Evolutionary conservation across 2,113 vertebrate genomes (phyloP), one percentile per base, ranked within the genome.

Genomic region (Gobius niger): DNA sequence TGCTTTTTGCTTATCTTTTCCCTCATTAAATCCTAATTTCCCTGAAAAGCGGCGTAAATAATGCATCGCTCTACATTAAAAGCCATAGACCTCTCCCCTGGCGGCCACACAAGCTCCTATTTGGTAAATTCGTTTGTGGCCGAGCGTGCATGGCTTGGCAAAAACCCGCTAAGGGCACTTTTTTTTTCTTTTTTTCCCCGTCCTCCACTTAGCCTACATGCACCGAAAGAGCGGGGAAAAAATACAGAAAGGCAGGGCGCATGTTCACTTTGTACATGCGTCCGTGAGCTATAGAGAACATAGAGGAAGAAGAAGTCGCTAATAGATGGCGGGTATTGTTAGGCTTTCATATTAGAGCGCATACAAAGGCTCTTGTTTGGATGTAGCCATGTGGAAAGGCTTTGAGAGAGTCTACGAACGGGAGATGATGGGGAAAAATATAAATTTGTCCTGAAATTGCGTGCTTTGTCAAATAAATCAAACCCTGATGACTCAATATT

Each of bases 91-190:
- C 40, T 14, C 44, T 65, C 53, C 62, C 63, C 15, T 5, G 24
- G 42, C 7, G 53, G 61, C 24, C 59, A 52, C 24, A 34, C 24
- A 4, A 34, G 24, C 41, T 70, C 63, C 51, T 42, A 16, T 63
- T 73, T 72, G 70, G 73, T 63, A 73, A 56, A 76, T 68, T 81
- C 41, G 70, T 76, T 76, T 73, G 70, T 61, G 70, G 70, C 60
- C 61, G 68, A 59, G 72, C 60, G 9, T 51, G 75, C 72, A 13
- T 51, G 71, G 65, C 70, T 74, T 11, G 40, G 63, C 67, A 78
- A 68, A 40, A 51, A 54, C 65, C 52, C 2, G 68, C 72, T 10
- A 6, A 44, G 3, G 80, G 68, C 24, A 57, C 7, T 57, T 9
- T 44, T 59, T 65, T 53, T 34, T 42, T 7, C 3, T n/a, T 18